A percentile compares a stretch with the other conserved stretches of the same genome.
Evolutionary conservation across 2,888 invertebrate species (phyloP).

Genomic region (Caenorhabditis plicata): DNA sequence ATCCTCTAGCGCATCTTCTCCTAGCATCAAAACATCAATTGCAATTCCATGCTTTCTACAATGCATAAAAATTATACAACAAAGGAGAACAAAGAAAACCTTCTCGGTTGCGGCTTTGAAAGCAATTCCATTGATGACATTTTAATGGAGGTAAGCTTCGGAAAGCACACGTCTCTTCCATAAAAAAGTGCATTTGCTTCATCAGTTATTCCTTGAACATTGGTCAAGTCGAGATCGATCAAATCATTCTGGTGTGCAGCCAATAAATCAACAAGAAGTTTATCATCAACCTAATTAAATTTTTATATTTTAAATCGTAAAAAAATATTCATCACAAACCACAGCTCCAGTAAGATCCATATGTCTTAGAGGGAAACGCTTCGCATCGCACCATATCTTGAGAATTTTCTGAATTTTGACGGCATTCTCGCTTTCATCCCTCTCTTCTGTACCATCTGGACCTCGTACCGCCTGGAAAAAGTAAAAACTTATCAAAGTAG

Average conservation of each 20-base stretch:
- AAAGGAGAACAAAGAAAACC: no score
- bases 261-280: conserved; percentile 35
- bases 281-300: conserved; percentile 25
- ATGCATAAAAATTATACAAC: no score
- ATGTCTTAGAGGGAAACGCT: conserved; percentile 28
- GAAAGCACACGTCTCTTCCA: conserved; percentile 24
- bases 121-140: conserved; percentile 44
- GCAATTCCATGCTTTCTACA: conserved; percentile 44
- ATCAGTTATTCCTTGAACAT: conserved; percentile 37
- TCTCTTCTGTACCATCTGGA: conserved; percentile 2
- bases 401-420: conserved; percentile 14
- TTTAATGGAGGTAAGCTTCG: conserved; percentile 29
- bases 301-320: neutral
- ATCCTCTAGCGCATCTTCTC: conserved; percentile 43
- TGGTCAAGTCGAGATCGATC: conserved; percentile 35
- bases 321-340: conserved; percentile 5
- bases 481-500: no score
- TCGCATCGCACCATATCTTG: conserved; percentile 25
- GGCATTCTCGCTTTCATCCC: conserved; percentile 10
- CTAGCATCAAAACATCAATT: conserved; percentile 37
- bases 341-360: conserved; percentile 39
- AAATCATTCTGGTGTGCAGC: conserved; percentile 34
- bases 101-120: conserved; percentile 27
- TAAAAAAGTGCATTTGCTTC: conserved; percentile 33
- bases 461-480: no score